Evolutionary conservation across 2,113 vertebrate species (phyloP), one percentile per base, ranked within the genome.

Genomic region (Otolemur garnettii): DNA sequence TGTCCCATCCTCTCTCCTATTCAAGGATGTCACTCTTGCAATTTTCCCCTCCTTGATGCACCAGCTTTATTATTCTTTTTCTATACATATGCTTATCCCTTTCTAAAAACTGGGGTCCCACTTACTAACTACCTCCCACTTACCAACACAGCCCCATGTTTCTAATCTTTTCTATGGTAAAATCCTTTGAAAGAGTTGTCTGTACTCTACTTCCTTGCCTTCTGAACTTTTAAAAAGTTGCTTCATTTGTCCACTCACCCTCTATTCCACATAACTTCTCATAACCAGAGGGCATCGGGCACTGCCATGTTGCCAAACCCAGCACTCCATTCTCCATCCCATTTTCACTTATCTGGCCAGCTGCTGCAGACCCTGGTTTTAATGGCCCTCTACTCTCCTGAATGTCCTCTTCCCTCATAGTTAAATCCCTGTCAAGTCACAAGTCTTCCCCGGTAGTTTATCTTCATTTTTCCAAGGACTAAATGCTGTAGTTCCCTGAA

Each of bases 251-350:
- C 19, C 18, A 68, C 42, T 60, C 64, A 55, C 62, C 8, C 10
- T 22, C 5, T 66, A 19, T 50, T 74, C 21, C 50, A 59, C n/a
- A 87, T 45, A 90, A 12, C 26, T 42, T 1, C 28, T 59, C 5
- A 6, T 10, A 13, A 83, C 10, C 18, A 45, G 4, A 45, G 5
- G 10, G 55, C 13, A 15, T 19, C 1, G 2, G 35, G 5, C 30
- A 11, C 5, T 42, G 45, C 12, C 19, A 1, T 7, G 3, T 50
- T 13, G 11, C 11, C 7, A n/a, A 19, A 42, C 7, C 19, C 7
- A 62, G 38, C 0, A 1, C 50, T 89, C 5, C 13, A 10, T n/a
- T 38, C 22, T 87, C 26, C 45, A 33, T 42, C 42, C 33, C 78
- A 9, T 4, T 3, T 2, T 18, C 45, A 38, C 15, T 60, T 72